Base-by-base conservation (phyloP, 2,888 invertebrate genomes). In the Caenorhabditis uteleia region DNA sequence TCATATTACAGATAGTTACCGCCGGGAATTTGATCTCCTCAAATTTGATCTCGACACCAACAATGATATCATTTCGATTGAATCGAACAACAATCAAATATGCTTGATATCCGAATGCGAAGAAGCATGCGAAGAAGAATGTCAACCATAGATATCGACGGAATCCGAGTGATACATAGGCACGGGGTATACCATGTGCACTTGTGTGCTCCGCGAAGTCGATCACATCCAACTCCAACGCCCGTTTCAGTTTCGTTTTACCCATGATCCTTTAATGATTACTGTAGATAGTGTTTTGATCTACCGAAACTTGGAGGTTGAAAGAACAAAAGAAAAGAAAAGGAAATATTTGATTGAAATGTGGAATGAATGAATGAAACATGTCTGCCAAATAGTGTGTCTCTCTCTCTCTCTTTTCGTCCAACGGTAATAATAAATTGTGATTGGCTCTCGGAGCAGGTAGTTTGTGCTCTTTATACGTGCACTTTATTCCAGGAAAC, bases 31-130 rank as follows among this genome's bases (percentile, higher is more conserved):
- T 73, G 38, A 82, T 82, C 39, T 77, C 73, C 55, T 82, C 81
- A 54, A 82, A 82, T 57, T 79, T 82, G 46, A 82, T 70, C 64
- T 82, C 80, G 10, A 82, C 82, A 16, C 77, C 78, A 42, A 82
- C 82, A 31, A 82, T 81, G 18, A 80, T 82, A 66, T 82, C 80
- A 44, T 82, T 82, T 36, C 80, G 62, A 27, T 61, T 55, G 44
- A 82, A 82, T 44, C 80, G 60, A 25, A 72, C 50, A 26, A 82
- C 55, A 40, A 82, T 82, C 14, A 75, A 61, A 34, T 67, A 68
- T 14, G 82, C 82, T 47, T 82, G 82, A 42, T 73, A 60, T n/a
- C 56, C 48, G 54, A 82, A 82, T 23, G 74, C 74, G 33, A 42
- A 48, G 18, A 82, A 60, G 50, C 82, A 82, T 33, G 59, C 53